Base-by-base conservation (phyloP, 2,888 invertebrate species). In the Drosophila buzzatii region DNA sequence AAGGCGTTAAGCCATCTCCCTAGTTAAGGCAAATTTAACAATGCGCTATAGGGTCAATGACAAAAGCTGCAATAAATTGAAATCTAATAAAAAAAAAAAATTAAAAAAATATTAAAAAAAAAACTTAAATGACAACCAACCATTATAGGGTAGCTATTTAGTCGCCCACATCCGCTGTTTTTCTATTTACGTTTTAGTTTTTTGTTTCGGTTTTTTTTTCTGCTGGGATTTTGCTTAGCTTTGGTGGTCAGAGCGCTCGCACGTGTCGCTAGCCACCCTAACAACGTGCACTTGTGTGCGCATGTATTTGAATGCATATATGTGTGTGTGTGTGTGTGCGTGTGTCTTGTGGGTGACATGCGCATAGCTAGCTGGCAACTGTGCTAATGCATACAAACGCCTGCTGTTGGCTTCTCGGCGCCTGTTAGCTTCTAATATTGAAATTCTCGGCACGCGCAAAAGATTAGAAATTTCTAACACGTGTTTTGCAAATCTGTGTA, bases 351-450 rank as follows among this genome's bases (percentile, higher is more conserved):
- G 68, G 49, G 55, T n/a, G 86, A 69, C 84, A 84, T 84, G 84
- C 84, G 84, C 84, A 86, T 51, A 67, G 68, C 81, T 9, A 2
- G 57, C 44, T 33, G 27, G 0, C 61, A 67, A 81, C 73, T 90
- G 89, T 90, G 91, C 91, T 91, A 91, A 91, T 91, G 81, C 82
- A 79, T 77, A 57, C 51, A 81, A 73, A 69, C 65, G 65, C 80
- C 68, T 79, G 10, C 76, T 82, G 45, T 5, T 4, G 2, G 9
- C 2, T 73, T 51, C 75, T 92, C 82, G 23, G 71, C 81, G 85
- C 92, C 92, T 91, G 90, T 67, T 86, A 64, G 52, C 86, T 91
- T 92, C 92, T 92, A 92, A 92, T 92, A 91, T 90, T 88, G 81
- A 91, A 92, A 92, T 92, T 92, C 92, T 91, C 92, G 89, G 81